Conservation (phyloP, 2,113 vertebrate genomes). For the Chauna torquata region DNA sequence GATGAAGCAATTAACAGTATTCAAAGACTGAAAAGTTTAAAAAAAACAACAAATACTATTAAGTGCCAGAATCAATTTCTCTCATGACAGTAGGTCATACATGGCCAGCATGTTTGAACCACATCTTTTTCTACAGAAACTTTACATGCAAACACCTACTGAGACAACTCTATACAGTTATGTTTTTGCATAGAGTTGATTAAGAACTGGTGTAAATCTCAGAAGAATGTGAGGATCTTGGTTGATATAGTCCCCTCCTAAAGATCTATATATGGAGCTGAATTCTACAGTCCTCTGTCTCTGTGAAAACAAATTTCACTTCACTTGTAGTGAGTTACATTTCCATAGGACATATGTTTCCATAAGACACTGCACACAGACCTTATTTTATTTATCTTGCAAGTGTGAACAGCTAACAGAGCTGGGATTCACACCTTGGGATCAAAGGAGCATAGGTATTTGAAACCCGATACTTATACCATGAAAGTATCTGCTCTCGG, state of each 20-base stretch:
- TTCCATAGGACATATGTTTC: neutral
- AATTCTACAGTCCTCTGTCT: neutral
- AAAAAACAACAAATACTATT: too few species aligned
- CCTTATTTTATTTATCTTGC: neutral
- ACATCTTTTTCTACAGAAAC: neutral
- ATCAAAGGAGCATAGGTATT: conserved; percentile 38
- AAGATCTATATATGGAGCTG: neutral
- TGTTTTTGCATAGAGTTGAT: neutral
- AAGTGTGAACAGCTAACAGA: neutral
- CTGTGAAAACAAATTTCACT: neutral
- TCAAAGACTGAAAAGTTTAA: neutral
- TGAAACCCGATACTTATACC: conserved; percentile 12
- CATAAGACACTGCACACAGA: neutral
- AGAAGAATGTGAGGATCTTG: neutral
- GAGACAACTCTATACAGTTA: neutral
- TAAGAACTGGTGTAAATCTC: neutral
- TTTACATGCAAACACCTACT: neutral
- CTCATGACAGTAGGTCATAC: neutral
- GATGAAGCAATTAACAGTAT: neutral
- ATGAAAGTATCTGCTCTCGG: neutral
- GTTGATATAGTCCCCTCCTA: neutral
- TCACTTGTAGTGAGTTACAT: neutral
- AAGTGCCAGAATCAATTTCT: neutral
- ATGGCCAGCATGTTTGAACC: neutral
- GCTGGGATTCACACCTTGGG: conserved; percentile 19